Evolutionary conservation across 1,140 invertebrate species (phyloP), one percentile per base, ranked within the genome.

Genomic region (Proctacanthus coquilletti): DNA sequence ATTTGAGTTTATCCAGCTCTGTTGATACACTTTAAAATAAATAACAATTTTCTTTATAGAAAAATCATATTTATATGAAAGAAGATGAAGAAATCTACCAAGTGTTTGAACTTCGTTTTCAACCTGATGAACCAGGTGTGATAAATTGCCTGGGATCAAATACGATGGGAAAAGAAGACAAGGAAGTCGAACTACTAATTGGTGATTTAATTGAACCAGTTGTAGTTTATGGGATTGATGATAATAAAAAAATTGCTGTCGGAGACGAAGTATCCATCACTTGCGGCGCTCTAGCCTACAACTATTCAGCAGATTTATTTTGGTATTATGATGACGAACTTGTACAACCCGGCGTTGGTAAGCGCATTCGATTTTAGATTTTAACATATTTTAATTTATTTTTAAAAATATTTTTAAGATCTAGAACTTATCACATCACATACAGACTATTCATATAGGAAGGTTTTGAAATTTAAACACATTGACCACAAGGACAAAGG

Each of bases 211-310:
- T 50, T 5, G 46, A 52, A 15, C 52, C 51, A 19, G 52, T 54
- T 32, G 49, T 44, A 10, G 48, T 51, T 19, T 45, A 44, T 19
- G 50, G 52, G 5, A 29, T 52, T 35, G 40, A 51, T 21, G 36
- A 44, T 18, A 31, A 48, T n/a, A 45, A 51, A 4, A 42, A 53
- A 25, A 53, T 72, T 9, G 63, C 68, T 2, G 53, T 48, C 18
- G 69, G 66, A 2, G 72, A 76, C 41, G 44, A 65, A 31, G 31
- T 71, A 3, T 53, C 45, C 18, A 35, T 74, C 2, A 63, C 53
- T 5, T 77, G 74, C 46, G 65, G 60, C 4, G 71, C 65, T 3
- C 63, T 70, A 2, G 51, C 64, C 18, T 70, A 72, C 27, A 66
- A 70, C 45, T 72, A 63, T 23, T 55, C 61, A 4, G 42, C 52